Percentiles rank a stretch among this genome's conserved stretches.
These are phyloP conservation scores for human (Homo sapiens) DNA, from an alignment of 2,113 vertebrate species.

Conservation along the genomic window DNA sequence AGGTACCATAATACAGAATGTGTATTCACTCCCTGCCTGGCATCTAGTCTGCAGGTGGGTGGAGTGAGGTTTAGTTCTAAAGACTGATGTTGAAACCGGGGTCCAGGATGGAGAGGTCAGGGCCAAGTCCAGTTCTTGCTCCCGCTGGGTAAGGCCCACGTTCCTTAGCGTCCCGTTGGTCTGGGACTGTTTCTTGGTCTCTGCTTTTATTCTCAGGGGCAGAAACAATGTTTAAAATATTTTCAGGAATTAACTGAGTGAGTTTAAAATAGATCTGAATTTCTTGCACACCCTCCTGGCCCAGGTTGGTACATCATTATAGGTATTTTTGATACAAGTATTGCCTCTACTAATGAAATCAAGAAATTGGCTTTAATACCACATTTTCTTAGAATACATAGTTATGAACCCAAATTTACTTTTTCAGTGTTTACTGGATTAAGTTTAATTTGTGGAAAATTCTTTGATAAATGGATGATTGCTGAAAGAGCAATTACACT, in stretches of 20 bases:
- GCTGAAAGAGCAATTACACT: background rate
- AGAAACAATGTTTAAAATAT: background rate
- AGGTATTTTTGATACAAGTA: background rate
- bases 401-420: background rate
- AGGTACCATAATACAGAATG: background rate
- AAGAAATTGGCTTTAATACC: background rate
- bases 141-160: accelerated
- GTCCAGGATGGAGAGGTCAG: background rate
- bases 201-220: background rate
- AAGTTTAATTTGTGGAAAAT: background rate
- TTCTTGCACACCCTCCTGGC: background rate
- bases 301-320: background rate
- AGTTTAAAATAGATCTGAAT: background rate
- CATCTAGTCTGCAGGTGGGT: background rate
- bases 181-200: background rate
- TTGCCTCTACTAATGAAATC: background rate
- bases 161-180: background rate
- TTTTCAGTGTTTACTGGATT: background rate
- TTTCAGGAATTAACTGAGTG: background rate
- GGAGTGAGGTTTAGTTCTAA: background rate
- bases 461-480: background rate
- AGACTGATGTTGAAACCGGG: background rate
- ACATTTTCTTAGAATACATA: background rate
- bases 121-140: background rate
- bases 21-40: background rate